A percentile compares a stretch with the other conserved stretches of the same genome.
phyloP scores from a whole-genome alignment of 2,113 vertebrate species.

The Spheniscus mendiculus region DNA sequence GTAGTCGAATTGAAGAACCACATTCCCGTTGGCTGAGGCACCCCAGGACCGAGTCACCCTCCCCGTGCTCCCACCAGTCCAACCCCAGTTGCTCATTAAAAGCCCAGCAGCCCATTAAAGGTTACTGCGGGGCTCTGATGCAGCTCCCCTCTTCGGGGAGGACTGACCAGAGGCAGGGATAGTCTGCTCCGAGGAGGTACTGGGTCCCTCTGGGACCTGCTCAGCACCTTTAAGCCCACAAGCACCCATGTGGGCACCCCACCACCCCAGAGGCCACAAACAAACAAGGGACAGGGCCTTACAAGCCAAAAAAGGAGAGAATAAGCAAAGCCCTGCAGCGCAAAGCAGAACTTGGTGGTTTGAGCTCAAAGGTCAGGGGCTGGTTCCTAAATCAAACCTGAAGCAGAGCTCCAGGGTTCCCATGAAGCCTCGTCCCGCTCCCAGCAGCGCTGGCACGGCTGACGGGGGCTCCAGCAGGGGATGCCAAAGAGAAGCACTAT shows the following conservation, averaged over 20 bases:
- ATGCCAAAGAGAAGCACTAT: not conserved
- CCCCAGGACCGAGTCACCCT: not conserved
- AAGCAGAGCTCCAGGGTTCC: not conserved
- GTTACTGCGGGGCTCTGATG: not conserved
- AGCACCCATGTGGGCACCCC: not conserved
- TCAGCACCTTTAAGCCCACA: not conserved
- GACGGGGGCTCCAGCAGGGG: not conserved
- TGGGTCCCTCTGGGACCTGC: not conserved
- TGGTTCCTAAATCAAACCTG: not conserved
- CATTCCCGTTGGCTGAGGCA: not conserved
- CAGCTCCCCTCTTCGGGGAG: not conserved
- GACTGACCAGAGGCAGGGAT: no score
- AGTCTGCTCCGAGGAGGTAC: not conserved
- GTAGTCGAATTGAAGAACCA: not conserved
- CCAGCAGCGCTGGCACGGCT: not conserved
- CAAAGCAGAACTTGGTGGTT: not conserved
- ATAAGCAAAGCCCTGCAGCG: fast-evolving
- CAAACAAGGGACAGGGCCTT: no score
- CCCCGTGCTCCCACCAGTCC: not conserved
- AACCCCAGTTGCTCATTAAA: not conserved
- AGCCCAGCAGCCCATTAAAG: not conserved
- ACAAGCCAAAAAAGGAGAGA: not conserved
- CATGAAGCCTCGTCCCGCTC: not conserved
- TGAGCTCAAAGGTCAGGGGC: not conserved
- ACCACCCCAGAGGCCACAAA: no score